These are phyloP conservation scores for Tarsius wallacei DNA, from an alignment of 2,797 vertebrate species.

Conservation along the genomic window DNA sequence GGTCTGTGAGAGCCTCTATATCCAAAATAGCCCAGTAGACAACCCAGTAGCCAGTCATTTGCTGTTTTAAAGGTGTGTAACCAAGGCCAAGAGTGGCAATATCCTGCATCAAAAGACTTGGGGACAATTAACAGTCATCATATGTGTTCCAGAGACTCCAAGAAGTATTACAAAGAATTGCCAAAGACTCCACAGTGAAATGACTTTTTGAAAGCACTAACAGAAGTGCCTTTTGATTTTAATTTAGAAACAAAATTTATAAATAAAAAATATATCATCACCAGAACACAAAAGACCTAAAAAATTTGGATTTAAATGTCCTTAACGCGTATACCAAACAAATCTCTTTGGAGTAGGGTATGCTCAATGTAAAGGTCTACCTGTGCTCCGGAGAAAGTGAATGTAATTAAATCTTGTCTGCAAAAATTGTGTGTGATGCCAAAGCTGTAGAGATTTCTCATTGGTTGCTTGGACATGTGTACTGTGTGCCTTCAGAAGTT, in stretches of 20 bases:
- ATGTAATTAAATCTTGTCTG: background rate
- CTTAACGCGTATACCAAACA: background rate
- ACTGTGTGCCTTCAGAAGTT: background rate
- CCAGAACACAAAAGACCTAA: background rate
- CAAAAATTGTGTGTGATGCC: background rate
- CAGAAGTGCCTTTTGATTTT: background rate
- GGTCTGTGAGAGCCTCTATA: background rate
- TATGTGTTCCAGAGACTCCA: background rate
- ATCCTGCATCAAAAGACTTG: background rate
- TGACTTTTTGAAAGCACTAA: background rate
- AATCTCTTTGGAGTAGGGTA: background rate
- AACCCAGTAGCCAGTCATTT: background rate
- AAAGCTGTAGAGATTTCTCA: background rate
- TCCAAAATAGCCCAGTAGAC: background rate
- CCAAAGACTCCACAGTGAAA: too few relatives aligned
- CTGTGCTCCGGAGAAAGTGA: background rate
- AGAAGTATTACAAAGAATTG: too few relatives aligned
- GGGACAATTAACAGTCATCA: background rate
- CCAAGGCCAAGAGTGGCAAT: background rate
- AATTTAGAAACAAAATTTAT: background rate
- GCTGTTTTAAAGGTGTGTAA: background rate
- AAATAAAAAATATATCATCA: background rate
- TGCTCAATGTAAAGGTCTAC: background rate
- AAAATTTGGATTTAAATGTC: background rate
- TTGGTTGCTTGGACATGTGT: background rate